Conservation (phyloP, 1,140 invertebrate species). For the Leptinotarsa defecta region DNA sequence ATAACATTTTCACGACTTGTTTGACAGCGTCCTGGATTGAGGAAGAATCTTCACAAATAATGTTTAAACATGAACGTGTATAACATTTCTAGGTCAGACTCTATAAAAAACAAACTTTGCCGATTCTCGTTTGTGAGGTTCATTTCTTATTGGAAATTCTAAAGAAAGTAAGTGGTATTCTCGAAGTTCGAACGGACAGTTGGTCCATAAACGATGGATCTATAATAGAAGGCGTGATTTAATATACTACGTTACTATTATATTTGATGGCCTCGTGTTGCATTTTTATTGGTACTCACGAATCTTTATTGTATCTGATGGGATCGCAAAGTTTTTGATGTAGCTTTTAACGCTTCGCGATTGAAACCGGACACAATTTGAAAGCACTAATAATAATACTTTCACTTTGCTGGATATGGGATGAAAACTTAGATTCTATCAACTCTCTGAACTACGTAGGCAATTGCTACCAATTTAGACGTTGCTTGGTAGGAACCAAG, state of each 20-base stretch:
- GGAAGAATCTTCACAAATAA: not conserved
- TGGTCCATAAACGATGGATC: constrained; percentile 8
- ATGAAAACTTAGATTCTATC: too few relatives aligned
- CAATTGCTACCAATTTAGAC: too few relatives aligned
- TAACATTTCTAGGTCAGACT: not conserved
- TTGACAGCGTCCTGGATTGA: not conserved
- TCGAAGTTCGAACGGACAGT: not conserved
- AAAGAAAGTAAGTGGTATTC: constrained; percentile 1
- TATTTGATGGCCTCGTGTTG: not conserved
- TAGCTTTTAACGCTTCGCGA: too few relatives aligned
- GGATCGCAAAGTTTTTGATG: not conserved
- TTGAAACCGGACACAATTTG: too few relatives aligned
- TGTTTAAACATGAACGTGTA: not conserved
- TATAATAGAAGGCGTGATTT: not conserved
- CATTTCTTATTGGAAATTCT: not conserved
- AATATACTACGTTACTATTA: not conserved
- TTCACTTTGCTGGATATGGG: too few relatives aligned
- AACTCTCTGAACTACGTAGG: too few relatives aligned
- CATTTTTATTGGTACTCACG: not conserved
- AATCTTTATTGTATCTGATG: not conserved
- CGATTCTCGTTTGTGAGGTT: not conserved
- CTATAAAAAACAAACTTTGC: not conserved
- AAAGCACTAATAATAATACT: too few relatives aligned
- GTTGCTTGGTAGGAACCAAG: too few relatives aligned
- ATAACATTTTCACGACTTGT: not conserved